Evolutionary conservation across 2,797 vertebrate species (phyloP), one percentile per base, ranked within the genome.

Genomic region (Ciconia nigra): DNA sequence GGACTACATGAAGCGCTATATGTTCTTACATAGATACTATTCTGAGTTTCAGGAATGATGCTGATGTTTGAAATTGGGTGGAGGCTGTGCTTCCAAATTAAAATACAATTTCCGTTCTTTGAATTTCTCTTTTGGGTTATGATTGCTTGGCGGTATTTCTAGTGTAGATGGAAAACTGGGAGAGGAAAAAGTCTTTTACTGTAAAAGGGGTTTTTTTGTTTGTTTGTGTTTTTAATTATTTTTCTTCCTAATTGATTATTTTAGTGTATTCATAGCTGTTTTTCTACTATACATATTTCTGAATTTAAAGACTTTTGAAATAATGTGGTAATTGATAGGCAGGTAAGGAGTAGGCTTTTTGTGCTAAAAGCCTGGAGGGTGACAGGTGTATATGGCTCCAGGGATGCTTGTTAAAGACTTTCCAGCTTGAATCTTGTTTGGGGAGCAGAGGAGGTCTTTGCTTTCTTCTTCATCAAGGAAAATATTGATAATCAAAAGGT

Each of bases 1-100:
- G n/a, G 28, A 18, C 18, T 31, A 3, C 8, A 0, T n/a, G 22
- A 73, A 52, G 47, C 1, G 0, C 17, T 70, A 0, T 29, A 3
- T 52, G 37, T 54, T 84, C 63, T 82, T 58, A n/a, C 8, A 3
- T 44, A 51, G 18, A 14, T 41, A 7, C 0, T 12, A 29, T 11
- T 63, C 39, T n/a, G 49, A 74, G 19, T 35, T 78, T 42, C 26
- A 65, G 73, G 39, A 82, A 22, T 71, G 69, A 65, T 44, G 44
- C 18, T 61, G 52, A 31, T 67, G 15, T 61, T 81, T 72, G 62
- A 72, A 82, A 65, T n/a, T 13, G 16, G 3, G 21, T 81, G 26
- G n/a, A 89, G 5, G 31, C 25, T 59, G 18, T 55, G 28, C 29
- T 58, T 82, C 28, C 33, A 55, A 78, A 62, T 58, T 20, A 28